phyloP scores from a whole-genome alignment of 2,113 vertebrate genomes.

The Numida meleagris region DNA sequence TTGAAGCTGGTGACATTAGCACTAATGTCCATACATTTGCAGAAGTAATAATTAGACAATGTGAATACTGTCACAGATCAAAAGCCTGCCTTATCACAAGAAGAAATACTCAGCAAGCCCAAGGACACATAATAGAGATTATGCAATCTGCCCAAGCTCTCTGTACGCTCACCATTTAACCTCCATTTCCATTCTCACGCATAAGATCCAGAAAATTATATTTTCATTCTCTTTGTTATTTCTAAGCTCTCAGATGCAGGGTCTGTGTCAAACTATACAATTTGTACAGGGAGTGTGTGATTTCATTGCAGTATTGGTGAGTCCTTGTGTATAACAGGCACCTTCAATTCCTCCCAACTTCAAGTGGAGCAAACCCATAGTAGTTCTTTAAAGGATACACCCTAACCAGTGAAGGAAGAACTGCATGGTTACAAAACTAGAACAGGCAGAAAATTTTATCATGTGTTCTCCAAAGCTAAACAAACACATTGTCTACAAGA shows the following conservation, averaged over 20 bases:
- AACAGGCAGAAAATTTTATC: neutral
- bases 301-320: neutral
- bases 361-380: neutral
- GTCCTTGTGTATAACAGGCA: neutral
- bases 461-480: neutral
- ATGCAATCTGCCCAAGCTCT: neutral
- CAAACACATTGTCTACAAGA: neutral
- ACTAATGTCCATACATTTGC: constrained; percentile 31
- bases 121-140: neutral
- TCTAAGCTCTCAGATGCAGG: neutral
- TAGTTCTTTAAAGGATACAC: neutral
- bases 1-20: constrained; percentile 11
- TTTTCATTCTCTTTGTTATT: neutral
- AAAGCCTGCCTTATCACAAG: neutral
- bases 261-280: neutral
- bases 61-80: neutral
- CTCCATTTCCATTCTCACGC: neutral
- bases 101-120: neutral
- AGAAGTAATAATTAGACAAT: constrained; percentile 40
- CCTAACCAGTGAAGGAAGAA: neutral
- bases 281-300: neutral
- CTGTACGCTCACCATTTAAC: neutral
- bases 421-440: neutral
- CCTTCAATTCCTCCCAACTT: neutral
- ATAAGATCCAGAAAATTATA: neutral